Conservation (phyloP, 2,113 vertebrate species). For the Boulengeromyrus knoepffleri region DNA sequence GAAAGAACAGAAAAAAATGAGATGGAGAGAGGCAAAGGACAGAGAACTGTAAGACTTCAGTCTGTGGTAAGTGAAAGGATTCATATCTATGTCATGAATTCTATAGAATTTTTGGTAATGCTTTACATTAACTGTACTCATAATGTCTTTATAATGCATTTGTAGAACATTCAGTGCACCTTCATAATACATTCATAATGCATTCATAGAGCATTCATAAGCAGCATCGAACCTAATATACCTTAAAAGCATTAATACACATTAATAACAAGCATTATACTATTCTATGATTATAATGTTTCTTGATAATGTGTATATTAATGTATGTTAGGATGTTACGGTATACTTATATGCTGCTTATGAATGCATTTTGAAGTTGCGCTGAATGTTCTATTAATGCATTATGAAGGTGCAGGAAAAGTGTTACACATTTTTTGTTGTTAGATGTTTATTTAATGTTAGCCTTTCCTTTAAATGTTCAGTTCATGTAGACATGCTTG, state of each 20-base stretch:
- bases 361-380: background rate
- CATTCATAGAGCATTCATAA: background rate
- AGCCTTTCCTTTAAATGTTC: background rate
- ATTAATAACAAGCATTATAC: background rate
- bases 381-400: background rate
- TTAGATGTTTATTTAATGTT: background rate
- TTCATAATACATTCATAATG: too few relatives aligned
- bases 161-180: background rate
- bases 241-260: background rate
- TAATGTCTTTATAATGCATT: background rate
- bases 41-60: background rate
- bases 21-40: background rate
- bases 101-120: background rate
- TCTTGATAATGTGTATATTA: background rate
- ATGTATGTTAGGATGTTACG: background rate
- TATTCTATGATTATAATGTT: background rate
- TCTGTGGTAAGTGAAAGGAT: background rate
- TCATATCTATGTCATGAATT: background rate
- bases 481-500: background rate
- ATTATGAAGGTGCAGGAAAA: background rate
- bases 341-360: background rate
- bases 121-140: background rate
- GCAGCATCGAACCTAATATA: background rate
- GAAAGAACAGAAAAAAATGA: slow-evolving; percentile 27
- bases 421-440: background rate